Evolutionary conservation across 2,888 invertebrate species (phyloP).

Genomic region (Pomacea canaliculata): DNA sequence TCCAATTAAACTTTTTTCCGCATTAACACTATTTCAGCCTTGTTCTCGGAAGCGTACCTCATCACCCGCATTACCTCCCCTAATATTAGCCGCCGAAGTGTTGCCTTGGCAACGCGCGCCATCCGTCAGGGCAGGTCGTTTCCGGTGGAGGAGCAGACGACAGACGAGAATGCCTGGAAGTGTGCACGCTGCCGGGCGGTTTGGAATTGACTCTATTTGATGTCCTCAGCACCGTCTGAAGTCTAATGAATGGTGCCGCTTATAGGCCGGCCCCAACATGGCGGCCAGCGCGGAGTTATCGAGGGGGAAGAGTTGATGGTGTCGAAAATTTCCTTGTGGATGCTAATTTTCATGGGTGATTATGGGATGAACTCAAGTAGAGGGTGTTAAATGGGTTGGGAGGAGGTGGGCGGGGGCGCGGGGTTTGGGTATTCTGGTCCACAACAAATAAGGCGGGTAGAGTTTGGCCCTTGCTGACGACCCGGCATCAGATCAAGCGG

Average conservation of each 20-base stretch:
- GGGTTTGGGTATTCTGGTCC: not conserved
- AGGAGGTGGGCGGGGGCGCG: not conserved
- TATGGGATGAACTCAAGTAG: not conserved
- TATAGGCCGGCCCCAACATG: not conserved
- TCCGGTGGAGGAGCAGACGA: constrained; percentile 13
- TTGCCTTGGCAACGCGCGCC: constrained; percentile 18
- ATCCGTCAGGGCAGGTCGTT: constrained; percentile 22
- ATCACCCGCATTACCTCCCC: constrained; percentile 17
- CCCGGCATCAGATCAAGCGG: too few relatives aligned
- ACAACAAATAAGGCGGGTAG: not conserved
- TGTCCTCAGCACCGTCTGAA: constrained; percentile 15
- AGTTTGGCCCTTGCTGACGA: too few relatives aligned
- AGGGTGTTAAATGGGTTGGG: not conserved
- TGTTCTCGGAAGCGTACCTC: constrained; percentile 5
- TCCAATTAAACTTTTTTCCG: too few relatives aligned
- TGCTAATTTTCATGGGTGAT: constrained; percentile 1
- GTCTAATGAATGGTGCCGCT: constrained; percentile 20
- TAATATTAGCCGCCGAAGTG: not conserved
- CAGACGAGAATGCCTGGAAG: not conserved
- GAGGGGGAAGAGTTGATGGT: constrained; percentile 9
- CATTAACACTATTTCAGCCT: not conserved
- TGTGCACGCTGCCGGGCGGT: not conserved
- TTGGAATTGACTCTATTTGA: constrained; percentile 27
- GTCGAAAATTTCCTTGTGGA: constrained; percentile 3
- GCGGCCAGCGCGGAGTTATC: not conserved